phyloP scores from a whole-genome alignment of 1,140 invertebrate genomes.

The Caenorhabditis tropicalis region DNA sequence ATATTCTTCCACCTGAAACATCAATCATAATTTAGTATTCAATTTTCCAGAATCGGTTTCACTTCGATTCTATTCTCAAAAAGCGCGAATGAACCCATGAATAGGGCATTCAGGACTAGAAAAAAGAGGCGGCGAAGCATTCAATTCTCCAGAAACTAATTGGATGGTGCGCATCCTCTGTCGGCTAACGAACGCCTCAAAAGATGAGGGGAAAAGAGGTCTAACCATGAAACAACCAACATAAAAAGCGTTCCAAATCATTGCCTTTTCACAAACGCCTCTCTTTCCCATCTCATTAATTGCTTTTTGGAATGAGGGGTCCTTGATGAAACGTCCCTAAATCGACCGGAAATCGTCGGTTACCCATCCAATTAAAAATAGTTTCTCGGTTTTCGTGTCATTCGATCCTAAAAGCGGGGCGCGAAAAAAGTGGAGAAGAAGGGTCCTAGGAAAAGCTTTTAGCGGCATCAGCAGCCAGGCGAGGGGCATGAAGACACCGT shows the following conservation, averaged over 20 bases:
- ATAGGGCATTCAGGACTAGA: too few species aligned
- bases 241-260: conserved; percentile 13
- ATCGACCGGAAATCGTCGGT: neutral
- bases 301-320: neutral
- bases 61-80: too few species aligned
- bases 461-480: too few species aligned
- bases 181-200: neutral
- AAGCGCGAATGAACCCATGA: too few species aligned
- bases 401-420: conserved; percentile 6
- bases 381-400: conserved; percentile 37
- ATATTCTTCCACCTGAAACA: conserved; percentile 67
- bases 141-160: neutral
- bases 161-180: neutral
- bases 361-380: conserved; percentile 40
- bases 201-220: neutral
- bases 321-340: neutral
- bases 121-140: neutral
- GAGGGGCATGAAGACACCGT: neutral
- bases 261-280: neutral
- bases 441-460: neutral
- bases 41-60: too few species aligned
- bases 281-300: neutral
- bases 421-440: neutral
- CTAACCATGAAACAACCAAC: neutral
- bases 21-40: neutral